Base-by-base conservation (phyloP, 2,113 vertebrate species). In the Dipodomys spectabilis region DNA sequence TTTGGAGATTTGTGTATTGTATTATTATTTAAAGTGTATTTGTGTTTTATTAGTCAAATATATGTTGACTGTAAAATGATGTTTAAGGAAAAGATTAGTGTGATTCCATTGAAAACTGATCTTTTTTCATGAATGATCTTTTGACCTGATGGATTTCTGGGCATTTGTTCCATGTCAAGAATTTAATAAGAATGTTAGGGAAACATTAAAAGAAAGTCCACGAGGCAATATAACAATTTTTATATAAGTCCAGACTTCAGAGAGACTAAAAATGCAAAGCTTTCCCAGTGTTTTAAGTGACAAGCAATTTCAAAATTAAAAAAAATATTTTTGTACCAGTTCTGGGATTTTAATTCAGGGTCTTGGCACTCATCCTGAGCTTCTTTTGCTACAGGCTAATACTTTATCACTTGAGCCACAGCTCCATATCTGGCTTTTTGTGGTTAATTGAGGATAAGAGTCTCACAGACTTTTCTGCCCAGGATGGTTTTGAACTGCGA, bases 201-300 rank as follows among this genome's bases (percentile, higher is more conserved):
- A 94, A 87, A 82, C 20, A 32, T 39, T 65, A 44, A 68, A 73
- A 57, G 57, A 74, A 69, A 92, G 73, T 12, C 8, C 53, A 68
- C 30, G 39, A n/a, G 32, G 60, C 4, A 79, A 23, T 78, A 12
- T 93, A 82, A 62, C 27, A 88, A 35, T 67, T 94, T 49, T 81
- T 84, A 60, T 93, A 20, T 82, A 57, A 71, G 35, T 91, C 20
- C 73, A 23, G 45, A 82, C 30, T 82, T 90, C 4, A 57, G 45
- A 32, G 60, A 91, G 12, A 3, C 23, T 82, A 60, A 91, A 92
- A 90, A 18, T 90, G 90, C 3, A 94, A 90, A 95, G 3, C 6
- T 68, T 91, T 27, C 67, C 44, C 45, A 75, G 25, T 8, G 6
- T n/a, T 92, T 71, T 65, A 92, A 44, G 30, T 93, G 71, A 32